Evolutionary conservation across 2,113 vertebrate species (phyloP).

Genomic region (Cyanoderma ruficeps): DNA sequence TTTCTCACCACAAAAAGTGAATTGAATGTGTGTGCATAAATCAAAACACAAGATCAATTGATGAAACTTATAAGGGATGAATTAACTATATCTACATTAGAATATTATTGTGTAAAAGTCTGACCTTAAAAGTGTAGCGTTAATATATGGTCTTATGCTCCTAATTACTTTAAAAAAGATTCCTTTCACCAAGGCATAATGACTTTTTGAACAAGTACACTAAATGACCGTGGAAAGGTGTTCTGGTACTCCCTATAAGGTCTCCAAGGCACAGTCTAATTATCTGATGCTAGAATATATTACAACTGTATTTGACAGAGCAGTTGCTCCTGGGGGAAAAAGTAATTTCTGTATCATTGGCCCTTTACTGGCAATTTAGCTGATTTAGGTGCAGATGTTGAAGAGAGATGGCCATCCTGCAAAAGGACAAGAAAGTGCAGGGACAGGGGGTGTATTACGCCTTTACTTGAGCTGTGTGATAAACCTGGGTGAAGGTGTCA

Average conservation of each 20-base stretch:
- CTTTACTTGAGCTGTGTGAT: background rate
- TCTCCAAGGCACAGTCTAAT: background rate
- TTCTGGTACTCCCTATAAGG: background rate
- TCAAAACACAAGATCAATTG: background rate
- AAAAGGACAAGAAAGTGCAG: background rate
- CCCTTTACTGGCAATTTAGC: background rate
- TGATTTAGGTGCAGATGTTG: background rate
- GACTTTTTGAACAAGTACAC: background rate
- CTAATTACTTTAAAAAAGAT: background rate
- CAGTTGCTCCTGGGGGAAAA: background rate
- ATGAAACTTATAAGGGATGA: background rate
- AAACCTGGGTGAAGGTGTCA: background rate
- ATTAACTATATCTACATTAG: background rate
- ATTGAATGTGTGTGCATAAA: background rate
- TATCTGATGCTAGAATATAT: background rate
- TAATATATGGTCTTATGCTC: background rate
- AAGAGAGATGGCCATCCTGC: background rate
- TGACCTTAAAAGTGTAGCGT: background rate
- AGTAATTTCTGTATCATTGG: background rate
- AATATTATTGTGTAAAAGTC: background rate
- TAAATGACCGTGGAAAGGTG: background rate
- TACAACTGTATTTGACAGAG: background rate
- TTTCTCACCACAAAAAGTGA: background rate
- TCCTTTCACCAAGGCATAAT: background rate
- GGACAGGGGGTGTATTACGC: background rate